Evolutionary conservation across 1,140 invertebrate species (phyloP).

Genomic region (Drosophila bipectinata): DNA sequence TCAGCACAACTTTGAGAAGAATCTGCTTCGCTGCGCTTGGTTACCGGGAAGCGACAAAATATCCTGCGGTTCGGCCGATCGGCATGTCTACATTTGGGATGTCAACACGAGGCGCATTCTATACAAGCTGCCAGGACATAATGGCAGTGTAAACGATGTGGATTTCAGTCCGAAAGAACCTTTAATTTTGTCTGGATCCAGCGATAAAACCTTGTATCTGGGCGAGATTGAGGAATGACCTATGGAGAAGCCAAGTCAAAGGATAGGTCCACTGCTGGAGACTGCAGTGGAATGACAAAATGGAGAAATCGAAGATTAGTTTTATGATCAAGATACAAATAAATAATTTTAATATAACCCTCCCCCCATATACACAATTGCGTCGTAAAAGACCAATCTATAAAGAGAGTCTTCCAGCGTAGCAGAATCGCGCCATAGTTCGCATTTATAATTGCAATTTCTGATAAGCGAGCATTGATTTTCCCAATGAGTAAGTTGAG

Average conservation of each 20-base stretch:
- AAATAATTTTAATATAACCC: neutral
- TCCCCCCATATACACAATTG: too few species aligned
- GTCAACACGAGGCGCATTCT: conserved; percentile 94
- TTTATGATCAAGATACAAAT: neutral
- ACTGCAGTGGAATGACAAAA: neutral
- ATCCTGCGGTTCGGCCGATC: conserved; percentile 96
- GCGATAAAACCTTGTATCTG: conserved; percentile 97
- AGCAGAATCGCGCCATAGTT: neutral
- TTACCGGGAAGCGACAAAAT: conserved; percentile 93
- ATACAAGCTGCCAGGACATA: conserved; percentile 99
- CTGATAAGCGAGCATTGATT: neutral
- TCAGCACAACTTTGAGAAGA: conserved; percentile 99
- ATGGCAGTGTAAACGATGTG: conserved; percentile 98
- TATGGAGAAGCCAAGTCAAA: neutral
- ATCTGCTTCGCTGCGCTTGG: conserved; percentile 95
- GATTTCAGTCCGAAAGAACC: conserved; percentile 98
- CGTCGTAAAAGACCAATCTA: too few species aligned
- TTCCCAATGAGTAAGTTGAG: conserved; percentile 17
- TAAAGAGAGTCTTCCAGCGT: neutral
- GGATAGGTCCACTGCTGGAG: conserved; percentile 1
- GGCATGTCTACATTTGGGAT: conserved; percentile 99
- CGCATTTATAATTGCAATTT: neutral
- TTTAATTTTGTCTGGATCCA: conserved; percentile 96
- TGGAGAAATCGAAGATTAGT: neutral
- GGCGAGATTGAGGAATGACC: conserved; percentile 95